These are phyloP conservation scores for Hippolais icterina DNA, from an alignment of 2,113 vertebrate genomes.

Conservation along the genomic window DNA sequence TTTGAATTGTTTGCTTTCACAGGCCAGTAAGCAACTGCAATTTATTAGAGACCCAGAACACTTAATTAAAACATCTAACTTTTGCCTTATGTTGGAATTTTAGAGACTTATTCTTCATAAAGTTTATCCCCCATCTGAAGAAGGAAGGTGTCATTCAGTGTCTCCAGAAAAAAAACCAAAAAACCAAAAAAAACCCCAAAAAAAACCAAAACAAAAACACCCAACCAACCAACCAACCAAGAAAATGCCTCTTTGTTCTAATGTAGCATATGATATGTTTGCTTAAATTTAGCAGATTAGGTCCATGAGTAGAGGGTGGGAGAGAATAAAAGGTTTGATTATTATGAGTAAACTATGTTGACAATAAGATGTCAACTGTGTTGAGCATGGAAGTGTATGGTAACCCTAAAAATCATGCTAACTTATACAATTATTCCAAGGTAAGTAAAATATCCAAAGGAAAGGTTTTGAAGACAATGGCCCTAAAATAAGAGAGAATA, in stretches of 20 bases:
- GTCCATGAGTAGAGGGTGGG: rapidly evolving
- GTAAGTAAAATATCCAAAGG: neutral
- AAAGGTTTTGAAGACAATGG: neutral
- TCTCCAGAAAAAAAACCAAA: neutral
- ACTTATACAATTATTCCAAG: neutral
- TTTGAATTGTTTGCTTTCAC: neutral
- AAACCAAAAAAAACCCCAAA: no score
- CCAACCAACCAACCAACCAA: neutral
- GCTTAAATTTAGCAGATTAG: neutral
- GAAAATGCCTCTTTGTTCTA: neutral
- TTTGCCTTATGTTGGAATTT: neutral
- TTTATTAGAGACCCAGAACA: neutral
- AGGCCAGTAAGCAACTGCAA: neutral
- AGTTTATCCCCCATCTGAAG: neutral
- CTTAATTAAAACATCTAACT: neutral
- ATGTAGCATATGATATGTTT: neutral
- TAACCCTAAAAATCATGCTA: neutral
- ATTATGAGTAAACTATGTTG: neutral
- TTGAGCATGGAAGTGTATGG: neutral
- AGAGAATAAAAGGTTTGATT: neutral
- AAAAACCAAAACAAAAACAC: rapidly evolving
- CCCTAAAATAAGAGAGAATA: neutral
- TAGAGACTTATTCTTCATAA: neutral
- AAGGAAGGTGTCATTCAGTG: neutral
- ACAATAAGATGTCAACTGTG: neutral